phyloP scores from a whole-genome alignment of 2,113 vertebrate genomes.

The Petroica traversi region DNA sequence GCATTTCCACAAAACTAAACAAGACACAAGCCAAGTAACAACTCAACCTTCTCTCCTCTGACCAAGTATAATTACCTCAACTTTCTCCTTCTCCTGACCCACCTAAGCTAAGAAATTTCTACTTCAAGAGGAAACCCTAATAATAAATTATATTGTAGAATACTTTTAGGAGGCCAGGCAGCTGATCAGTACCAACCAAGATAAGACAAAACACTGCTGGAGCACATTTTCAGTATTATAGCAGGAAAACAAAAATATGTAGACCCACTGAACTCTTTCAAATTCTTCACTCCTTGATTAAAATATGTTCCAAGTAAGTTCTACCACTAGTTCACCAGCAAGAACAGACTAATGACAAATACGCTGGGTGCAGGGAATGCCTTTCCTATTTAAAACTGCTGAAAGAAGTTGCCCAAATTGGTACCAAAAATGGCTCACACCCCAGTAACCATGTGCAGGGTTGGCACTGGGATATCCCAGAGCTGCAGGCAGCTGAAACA shows the following conservation, averaged over 20 bases:
- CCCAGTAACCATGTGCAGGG: not conserved
- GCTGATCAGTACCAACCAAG: not conserved
- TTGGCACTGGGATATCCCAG: not conserved
- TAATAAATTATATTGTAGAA: not conserved
- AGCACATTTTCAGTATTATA: not conserved
- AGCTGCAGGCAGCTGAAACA: fast-evolving
- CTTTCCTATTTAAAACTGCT: not conserved
- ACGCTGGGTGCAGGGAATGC: not conserved
- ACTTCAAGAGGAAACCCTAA: not conserved
- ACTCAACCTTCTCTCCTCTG: not conserved
- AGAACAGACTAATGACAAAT: not conserved
- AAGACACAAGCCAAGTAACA: not conserved
- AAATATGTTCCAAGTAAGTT: not conserved
- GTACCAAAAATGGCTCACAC: not conserved
- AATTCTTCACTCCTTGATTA: not conserved
- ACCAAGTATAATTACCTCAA: not conserved
- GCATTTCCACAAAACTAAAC: not conserved
- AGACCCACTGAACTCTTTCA: not conserved
- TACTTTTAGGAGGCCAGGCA: not conserved
- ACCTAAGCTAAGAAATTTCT: not conserved
- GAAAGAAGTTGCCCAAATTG: not conserved
- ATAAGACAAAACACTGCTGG: not conserved
- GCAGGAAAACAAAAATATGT: not conserved
- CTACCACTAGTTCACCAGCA: not conserved
- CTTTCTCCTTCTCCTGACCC: not conserved